Base-by-base conservation (phyloP, 2,888 invertebrate species). In the Osmoderma eremita region DNA sequence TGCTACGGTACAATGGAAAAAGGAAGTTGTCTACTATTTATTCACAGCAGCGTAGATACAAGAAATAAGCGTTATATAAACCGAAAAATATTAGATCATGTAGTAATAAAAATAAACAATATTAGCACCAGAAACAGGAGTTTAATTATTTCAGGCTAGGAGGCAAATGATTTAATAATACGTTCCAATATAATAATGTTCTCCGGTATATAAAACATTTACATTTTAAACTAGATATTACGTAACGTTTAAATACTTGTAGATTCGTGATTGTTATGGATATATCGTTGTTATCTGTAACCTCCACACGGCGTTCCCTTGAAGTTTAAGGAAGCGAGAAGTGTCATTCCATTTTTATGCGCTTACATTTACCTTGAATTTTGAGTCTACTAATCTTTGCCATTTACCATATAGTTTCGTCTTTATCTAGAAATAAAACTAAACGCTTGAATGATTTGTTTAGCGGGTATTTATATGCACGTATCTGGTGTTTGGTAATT, bases 131-230 rank as follows among this genome's bases (percentile, higher is more conserved):
- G 30, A 30, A 30, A 30, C 30, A 6, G 1, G 3, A 30, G 22
- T 56, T 56, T 61, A 45, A 61, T 61, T 61, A 18, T 61, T 61
- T 61, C 48, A 58, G 45, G 15, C 22, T 58, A 42, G 13, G 17
- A 18, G 42, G 30, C 54, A 70, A 74, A 72, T 68, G 72, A 70
- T 70, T 73, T 75, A 77, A 76, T 76, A 73, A 72, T 67, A 69
- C 72, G 73, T 73, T 73, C 30, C 10, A 6, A 30, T 30, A 30
- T 30, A 30, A 30, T 30, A 30, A 5, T 30, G 10, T 30, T 30
- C 30, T 6, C 30, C n/a, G n/a, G 30, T 10, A 10, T 30, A 30
- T 30, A 70, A 75, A 72, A 65, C 68, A 76, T 76, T 76, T 75
- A 69, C 74, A 76, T 75, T 70, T 65, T 36, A 73, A 75, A 72